phyloP scores from a whole-genome alignment of 35 echinoderm and acorn worm species.

The Holothuria glaberrima region DNA sequence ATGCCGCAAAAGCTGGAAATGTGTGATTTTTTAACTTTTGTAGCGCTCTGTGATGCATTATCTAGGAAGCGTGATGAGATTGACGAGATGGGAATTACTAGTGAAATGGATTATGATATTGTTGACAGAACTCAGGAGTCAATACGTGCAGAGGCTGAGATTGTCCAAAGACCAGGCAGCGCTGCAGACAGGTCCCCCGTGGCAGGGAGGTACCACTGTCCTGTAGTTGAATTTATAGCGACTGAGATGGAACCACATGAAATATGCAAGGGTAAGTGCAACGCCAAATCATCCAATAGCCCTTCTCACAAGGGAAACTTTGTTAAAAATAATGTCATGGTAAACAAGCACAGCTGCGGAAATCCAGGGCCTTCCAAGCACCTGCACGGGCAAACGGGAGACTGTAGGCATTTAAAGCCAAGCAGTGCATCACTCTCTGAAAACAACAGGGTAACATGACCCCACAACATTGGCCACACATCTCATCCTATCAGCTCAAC shows the following conservation, averaged over 20 bases:
- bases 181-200: constrained; percentile 37
- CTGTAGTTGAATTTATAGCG: constrained; percentile 55
- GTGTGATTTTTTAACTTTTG: constrained; percentile 95
- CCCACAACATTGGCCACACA: constrained; percentile 13
- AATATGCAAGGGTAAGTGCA: constrained; percentile 67
- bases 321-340: constrained; percentile 63
- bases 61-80: constrained; percentile 64
- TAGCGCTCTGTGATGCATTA: constrained; percentile 82
- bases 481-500: constrained; percentile 51
- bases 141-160: constrained; percentile 56
- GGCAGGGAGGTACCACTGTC: constrained; percentile 55
- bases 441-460: constrained; percentile 66
- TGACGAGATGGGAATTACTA: constrained; percentile 51
- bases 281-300: constrained; percentile 56
- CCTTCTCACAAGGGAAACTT: constrained; percentile 59
- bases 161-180: constrained; percentile 51
- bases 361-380: constrained; percentile 66
- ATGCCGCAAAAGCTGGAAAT: constrained; percentile 83
- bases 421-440: constrained; percentile 61
- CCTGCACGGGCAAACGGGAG: constrained; percentile 45
- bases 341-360: constrained; percentile 47
- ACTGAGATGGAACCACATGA: constrained; percentile 62
- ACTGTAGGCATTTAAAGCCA: constrained; percentile 48
- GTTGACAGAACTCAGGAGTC: constrained; percentile 69
- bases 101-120: constrained; percentile 67